Evolutionary conservation across 1,140 invertebrate species (phyloP).

Genomic region (Drosophila bocqueti): DNA sequence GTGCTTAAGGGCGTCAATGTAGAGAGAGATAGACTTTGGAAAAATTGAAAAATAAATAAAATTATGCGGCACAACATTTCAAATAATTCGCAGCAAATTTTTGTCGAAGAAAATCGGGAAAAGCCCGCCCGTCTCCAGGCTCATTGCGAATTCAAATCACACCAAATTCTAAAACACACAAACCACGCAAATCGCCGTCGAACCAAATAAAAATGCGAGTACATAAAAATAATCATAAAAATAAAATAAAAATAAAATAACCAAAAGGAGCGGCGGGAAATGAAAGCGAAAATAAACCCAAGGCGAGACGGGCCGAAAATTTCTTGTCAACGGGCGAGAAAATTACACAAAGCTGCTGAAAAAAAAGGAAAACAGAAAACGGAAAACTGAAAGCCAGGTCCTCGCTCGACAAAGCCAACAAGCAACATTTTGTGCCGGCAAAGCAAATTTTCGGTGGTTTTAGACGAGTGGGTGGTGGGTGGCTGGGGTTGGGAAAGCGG

Average conservation of each 20-base stretch:
- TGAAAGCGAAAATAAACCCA: constrained; percentile 30
- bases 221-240: constrained; percentile 79
- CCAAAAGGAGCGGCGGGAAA: constrained; percentile 1
- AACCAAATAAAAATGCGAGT: constrained; percentile 70
- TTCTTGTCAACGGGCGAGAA: constrained; percentile 57
- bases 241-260: constrained; percentile 50
- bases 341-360: constrained; percentile 39
- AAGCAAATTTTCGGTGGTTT: constrained; percentile 45
- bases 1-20: constrained; percentile 50
- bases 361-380: constrained; percentile 4
- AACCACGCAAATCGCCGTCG: constrained; percentile 71
- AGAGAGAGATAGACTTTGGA: constrained; percentile 34
- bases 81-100: constrained; percentile 49
- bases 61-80: constrained; percentile 69
- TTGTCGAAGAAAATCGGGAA: background rate
- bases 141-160: constrained; percentile 81
- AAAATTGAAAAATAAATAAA: constrained; percentile 83
- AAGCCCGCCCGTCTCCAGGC: constrained; percentile 14
- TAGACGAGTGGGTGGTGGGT: background rate
- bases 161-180: constrained; percentile 82
- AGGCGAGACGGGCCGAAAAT: constrained; percentile 24
- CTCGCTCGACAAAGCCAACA: constrained; percentile 23
- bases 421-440: constrained; percentile 54
- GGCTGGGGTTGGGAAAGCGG: background rate
- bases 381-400: constrained; percentile 8